These are phyloP conservation scores for Drosophila tanythrix DNA, from an alignment of 2,888 invertebrate genomes.

Conservation along the genomic window DNA sequence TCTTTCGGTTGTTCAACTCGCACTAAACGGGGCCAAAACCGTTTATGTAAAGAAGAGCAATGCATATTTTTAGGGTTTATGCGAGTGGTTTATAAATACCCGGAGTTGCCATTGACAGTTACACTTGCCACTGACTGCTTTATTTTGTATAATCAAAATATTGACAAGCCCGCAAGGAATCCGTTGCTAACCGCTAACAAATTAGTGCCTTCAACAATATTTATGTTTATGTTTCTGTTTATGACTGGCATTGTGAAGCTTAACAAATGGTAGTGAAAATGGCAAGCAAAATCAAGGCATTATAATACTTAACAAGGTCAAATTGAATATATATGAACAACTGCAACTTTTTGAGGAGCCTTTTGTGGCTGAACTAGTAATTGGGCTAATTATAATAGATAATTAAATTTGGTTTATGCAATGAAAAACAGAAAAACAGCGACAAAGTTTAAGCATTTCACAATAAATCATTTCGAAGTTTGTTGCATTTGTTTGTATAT, in stretches of 20 bases:
- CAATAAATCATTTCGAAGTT: neutral
- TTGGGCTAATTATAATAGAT: neutral
- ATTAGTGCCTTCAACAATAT: constrained; percentile 35
- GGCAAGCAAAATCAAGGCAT: neutral
- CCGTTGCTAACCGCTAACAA: constrained; percentile 37
- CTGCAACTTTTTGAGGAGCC: neutral
- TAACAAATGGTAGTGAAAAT: constrained; percentile 1
- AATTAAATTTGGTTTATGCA: neutral
- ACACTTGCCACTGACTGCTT: constrained; percentile 37
- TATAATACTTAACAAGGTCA: constrained; percentile 38
- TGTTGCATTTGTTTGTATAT: neutral
- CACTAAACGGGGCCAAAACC: constrained; percentile 63
- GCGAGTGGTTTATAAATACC: constrained; percentile 34
- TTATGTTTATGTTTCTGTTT: constrained; percentile 22
- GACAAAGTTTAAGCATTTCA: neutral
- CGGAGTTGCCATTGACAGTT: constrained; percentile 59
- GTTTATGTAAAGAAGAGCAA: constrained; percentile 23
- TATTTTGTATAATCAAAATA: constrained; percentile 54
- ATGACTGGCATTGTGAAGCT: constrained; percentile 2
- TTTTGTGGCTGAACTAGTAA: neutral
- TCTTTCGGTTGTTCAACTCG: constrained; percentile 68
- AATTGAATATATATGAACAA: neutral
- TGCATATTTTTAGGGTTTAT: constrained; percentile 58
- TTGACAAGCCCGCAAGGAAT: constrained; percentile 28
- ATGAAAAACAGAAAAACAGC: neutral